These are phyloP conservation scores for Lamprologus tigripictilis DNA, from an alignment of 2,113 vertebrate species.

Conservation along the genomic window DNA sequence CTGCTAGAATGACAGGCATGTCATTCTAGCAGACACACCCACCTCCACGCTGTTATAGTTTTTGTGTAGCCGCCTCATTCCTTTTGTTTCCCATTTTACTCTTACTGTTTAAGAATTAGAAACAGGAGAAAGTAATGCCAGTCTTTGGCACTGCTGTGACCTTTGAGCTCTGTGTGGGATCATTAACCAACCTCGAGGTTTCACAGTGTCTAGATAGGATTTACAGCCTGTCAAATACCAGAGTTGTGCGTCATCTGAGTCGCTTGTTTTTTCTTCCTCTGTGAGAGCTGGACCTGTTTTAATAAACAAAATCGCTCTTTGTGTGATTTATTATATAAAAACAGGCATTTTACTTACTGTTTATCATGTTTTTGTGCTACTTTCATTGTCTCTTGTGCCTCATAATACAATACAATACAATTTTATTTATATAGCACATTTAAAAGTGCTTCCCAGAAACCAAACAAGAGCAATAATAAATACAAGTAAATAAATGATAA, in stretches of 20 bases:
- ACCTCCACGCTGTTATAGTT: not conserved
- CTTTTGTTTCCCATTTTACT: not conserved
- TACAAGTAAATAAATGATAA: not conserved
- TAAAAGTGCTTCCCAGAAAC: not conserved
- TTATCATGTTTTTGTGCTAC: not conserved
- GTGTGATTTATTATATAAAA: not conserved
- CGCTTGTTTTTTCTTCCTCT: not conserved
- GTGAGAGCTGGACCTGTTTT: not conserved
- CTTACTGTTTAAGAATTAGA: not conserved
- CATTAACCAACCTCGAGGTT: not conserved
- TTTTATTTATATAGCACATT: not conserved
- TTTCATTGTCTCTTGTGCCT: not conserved
- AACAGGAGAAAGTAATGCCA: not conserved
- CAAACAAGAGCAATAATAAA: not conserved
- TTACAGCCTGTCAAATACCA: not conserved
- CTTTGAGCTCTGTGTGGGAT: not conserved
- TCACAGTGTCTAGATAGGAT: not conserved
- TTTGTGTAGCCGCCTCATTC: accelerated
- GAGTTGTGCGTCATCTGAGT: not conserved
- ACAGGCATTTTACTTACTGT: accelerated
- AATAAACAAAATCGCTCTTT: not conserved
- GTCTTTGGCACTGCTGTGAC: not conserved
- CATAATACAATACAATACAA: not conserved
- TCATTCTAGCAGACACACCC: conserved; percentile 8
- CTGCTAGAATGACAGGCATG: conserved; percentile 40